These are phyloP conservation scores for Julus scandinavius DNA, from an alignment of 2,888 invertebrate species.

Conservation along the genomic window DNA sequence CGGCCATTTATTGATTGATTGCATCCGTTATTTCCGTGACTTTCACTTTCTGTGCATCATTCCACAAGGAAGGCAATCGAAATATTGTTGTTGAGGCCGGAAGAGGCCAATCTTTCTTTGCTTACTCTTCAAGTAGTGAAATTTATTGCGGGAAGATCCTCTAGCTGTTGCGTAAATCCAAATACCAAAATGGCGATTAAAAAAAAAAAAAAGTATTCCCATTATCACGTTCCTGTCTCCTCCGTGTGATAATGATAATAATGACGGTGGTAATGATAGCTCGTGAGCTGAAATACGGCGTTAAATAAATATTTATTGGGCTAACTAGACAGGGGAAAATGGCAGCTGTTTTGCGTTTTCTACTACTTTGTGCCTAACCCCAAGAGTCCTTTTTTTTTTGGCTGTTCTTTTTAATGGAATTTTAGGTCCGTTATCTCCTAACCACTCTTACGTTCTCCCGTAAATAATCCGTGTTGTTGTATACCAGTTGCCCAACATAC, in stretches of 20 bases:
- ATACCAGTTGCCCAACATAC: neutral
- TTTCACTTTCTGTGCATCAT: neutral
- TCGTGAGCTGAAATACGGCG: neutral
- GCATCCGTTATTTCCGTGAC: neutral
- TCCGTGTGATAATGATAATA: slow-evolving; percentile 1
- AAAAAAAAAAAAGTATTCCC: neutral
- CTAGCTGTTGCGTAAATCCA: neutral
- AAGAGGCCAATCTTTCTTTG: neutral
- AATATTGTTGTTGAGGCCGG: neutral
- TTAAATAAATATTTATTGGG: neutral
- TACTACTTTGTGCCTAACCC: neutral
- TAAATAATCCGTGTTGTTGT: neutral
- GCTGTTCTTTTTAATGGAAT: neutral
- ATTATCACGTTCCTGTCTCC: neutral
- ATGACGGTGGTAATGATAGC: neutral
- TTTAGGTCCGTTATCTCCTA: neutral
- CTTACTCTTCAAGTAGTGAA: neutral
- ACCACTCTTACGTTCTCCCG: neutral
- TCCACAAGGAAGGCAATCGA: neutral
- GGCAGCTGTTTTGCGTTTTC: neutral
- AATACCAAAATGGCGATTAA: neutral
- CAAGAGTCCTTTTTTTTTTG: neutral
- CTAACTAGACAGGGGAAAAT: neutral
- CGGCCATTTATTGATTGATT: neutral
- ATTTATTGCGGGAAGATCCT: neutral